Percentiles rank a stretch among this genome's conserved stretches.
Conservation (phyloP, 2,888 invertebrate genomes). For the Sesia apiformis region DNA sequence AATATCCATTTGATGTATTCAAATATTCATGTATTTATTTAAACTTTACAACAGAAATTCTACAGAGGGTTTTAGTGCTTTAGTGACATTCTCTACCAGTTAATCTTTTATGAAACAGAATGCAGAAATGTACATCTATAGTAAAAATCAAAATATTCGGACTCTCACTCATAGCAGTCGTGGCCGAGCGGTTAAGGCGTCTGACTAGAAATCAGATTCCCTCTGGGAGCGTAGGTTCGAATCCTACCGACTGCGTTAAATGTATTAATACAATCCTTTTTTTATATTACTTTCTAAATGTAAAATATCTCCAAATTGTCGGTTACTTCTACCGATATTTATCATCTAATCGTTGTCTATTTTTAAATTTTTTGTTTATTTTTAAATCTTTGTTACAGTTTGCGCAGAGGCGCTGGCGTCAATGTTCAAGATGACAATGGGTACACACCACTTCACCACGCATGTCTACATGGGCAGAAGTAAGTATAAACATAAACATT, state of each 20-base stretch:
- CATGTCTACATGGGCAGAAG: constrained; percentile 94
- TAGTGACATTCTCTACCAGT: no score
- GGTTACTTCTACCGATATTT: not conserved
- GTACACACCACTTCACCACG: constrained; percentile 95
- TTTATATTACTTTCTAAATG: not conserved
- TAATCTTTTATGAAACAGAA: no score
- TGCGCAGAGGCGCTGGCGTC: constrained; percentile 91
- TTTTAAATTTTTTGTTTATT: constrained; percentile 8
- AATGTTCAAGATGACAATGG: constrained; percentile 96
- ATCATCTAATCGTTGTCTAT: constrained; percentile 4
- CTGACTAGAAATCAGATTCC: constrained; percentile 84
- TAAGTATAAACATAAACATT: constrained; percentile 50
- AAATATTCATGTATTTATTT: no score
- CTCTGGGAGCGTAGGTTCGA: constrained; percentile 85
- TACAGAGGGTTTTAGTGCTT: no score
- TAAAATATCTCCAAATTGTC: not conserved
- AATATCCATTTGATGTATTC: no score
- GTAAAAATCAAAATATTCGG: no score
- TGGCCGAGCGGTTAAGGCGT: constrained; percentile 84
- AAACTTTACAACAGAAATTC: no score
- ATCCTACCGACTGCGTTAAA: constrained; percentile 79
- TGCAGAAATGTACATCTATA: no score
- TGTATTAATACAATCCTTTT: constrained; percentile 2
- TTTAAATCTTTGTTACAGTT: constrained; percentile 71
- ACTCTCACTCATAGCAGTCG: constrained; percentile 58